Conservation (phyloP, 2,113 vertebrate species). For the Oreotrochilus melanogaster region DNA sequence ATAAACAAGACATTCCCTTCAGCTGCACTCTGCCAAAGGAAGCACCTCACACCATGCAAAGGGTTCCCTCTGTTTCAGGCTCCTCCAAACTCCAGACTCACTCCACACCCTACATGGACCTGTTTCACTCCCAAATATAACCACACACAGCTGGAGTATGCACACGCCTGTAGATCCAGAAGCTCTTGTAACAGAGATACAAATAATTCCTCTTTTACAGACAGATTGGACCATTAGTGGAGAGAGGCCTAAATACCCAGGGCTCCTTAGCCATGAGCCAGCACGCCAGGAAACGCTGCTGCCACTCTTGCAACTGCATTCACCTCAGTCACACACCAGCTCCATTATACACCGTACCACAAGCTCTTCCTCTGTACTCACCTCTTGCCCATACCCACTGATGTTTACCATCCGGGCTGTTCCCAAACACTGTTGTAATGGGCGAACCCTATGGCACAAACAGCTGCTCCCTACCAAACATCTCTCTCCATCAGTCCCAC, state of each 20-base stretch:
- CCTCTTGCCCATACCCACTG: background rate
- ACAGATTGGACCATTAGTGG: background rate
- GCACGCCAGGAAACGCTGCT: background rate
- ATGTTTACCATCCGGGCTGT: background rate
- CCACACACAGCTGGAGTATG: background rate
- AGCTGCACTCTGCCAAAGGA: background rate
- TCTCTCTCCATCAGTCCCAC: background rate
- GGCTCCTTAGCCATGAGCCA: accelerated
- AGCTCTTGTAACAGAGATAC: background rate
- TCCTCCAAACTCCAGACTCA: background rate
- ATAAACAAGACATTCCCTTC: background rate
- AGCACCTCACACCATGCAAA: background rate
- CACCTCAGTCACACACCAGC: background rate
- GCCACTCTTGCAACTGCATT: background rate
- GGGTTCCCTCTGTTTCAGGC: background rate
- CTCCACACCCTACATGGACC: background rate
- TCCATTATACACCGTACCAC: accelerated
- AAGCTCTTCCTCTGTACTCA: background rate
- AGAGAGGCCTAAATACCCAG: background rate
- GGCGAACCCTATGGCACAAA: background rate
- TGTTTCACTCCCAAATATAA: background rate
- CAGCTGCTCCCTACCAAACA: background rate
- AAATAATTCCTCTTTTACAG: background rate
- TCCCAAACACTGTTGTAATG: background rate
- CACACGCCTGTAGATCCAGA: background rate